Evolutionary conservation across 2,113 vertebrate genomes (phyloP).

Genomic region (Bombycilla garrulus): DNA sequence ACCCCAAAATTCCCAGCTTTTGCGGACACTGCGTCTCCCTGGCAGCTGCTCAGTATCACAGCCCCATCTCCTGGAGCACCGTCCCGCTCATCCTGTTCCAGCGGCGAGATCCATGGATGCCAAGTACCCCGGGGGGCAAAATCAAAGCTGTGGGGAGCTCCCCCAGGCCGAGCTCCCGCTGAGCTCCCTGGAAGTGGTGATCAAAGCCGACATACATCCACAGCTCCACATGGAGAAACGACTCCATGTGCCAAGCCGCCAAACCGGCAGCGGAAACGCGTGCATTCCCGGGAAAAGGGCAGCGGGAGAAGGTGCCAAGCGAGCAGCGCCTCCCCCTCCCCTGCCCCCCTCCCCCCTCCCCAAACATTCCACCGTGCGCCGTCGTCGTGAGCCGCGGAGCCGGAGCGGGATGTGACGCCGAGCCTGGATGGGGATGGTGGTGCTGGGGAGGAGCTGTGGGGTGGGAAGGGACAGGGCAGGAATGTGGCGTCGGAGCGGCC

Average conservation of each 20-base stretch:
- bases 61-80: background rate
- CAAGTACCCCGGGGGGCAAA: background rate
- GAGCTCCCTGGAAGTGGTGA: background rate
- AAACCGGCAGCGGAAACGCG: background rate
- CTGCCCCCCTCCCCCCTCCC: background rate
- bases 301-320: background rate
- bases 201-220: background rate
- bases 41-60: background rate
- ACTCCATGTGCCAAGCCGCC: background rate
- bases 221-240: background rate
- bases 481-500: rapidly evolving
- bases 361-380: rapidly evolving
- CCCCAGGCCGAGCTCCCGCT: background rate
- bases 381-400: rapidly evolving
- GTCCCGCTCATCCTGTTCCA: background rate
- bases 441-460: background rate
- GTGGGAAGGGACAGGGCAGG: background rate
- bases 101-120: background rate
- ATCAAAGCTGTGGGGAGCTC: background rate
- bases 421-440: background rate
- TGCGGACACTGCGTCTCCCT: rapidly evolving
- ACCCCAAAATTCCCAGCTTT: background rate
- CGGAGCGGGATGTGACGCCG: background rate
- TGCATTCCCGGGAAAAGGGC: background rate
- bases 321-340: background rate